Conservation (phyloP, 2,888 invertebrate genomes). For the Parelbella ahira region DNA sequence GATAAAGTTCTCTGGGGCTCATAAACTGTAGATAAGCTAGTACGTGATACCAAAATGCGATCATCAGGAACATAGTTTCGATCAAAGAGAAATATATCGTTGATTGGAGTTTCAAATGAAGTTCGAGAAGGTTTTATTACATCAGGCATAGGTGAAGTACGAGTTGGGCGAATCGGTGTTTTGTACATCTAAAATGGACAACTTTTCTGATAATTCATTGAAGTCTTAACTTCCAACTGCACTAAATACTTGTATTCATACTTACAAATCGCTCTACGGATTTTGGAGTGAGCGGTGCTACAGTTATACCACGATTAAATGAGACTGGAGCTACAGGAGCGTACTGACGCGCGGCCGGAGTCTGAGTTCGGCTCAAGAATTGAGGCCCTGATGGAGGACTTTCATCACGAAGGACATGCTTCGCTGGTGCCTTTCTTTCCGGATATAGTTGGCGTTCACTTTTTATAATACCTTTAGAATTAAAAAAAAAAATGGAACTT, state of each 20-base stretch:
- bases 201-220: slow-evolving; percentile 7
- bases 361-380: slow-evolving; percentile 46
- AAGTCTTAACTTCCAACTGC: not conserved
- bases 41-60: not conserved
- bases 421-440: slow-evolving; percentile 27
- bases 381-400: slow-evolving; percentile 62
- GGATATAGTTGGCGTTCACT: slow-evolving; percentile 7
- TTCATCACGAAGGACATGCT: slow-evolving; percentile 53
- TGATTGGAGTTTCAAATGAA: slow-evolving; percentile 5
- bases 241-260: slow-evolving; percentile 13
- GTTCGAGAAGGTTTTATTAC: slow-evolving; percentile 42
- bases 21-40: slow-evolving; percentile 1
- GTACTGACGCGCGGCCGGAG: slow-evolving; percentile 47
- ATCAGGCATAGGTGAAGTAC: slow-evolving; percentile 37
- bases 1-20: slow-evolving; percentile 1
- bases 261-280: slow-evolving; percentile 40
- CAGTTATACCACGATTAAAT: slow-evolving; percentile 44
- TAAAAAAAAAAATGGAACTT: too few species aligned
- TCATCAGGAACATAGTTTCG: slow-evolving; percentile 6
- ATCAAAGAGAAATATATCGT: slow-evolving; percentile 1
- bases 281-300: slow-evolving; percentile 46
- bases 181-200: slow-evolving; percentile 32
- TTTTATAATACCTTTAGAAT: slow-evolving; percentile 11
- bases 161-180: slow-evolving; percentile 34
- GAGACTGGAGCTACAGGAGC: slow-evolving; percentile 61